Percentiles rank a stretch among this genome's conserved stretches.
Evolutionary conservation across 2,113 vertebrate species (phyloP).

Genomic region (Malurus cyaneus): DNA sequence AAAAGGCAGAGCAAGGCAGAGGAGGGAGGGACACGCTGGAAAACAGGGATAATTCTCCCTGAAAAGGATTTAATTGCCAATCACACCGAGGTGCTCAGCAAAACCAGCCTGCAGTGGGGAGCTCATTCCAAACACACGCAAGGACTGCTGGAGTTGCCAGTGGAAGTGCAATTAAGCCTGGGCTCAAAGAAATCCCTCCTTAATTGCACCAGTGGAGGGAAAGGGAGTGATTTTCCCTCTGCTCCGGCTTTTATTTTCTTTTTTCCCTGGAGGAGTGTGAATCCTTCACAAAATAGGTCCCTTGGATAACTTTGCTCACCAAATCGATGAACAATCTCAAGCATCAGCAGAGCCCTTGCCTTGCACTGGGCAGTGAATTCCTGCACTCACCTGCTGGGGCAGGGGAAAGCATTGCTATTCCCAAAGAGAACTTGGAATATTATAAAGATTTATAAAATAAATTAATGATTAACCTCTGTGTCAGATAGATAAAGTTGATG

Average conservation of each 20-base stretch:
- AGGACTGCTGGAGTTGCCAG: not conserved
- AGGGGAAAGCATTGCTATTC: rapidly evolving
- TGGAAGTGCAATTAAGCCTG: conserved; percentile 19
- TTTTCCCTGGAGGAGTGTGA: not conserved
- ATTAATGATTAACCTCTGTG: not conserved
- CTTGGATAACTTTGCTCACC: not conserved
- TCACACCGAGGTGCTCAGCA: conserved; percentile 31
- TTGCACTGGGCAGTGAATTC: not conserved
- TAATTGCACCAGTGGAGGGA: not conserved
- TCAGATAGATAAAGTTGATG: not conserved
- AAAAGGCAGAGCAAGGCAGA: not conserved
- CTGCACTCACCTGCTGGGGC: not conserved
- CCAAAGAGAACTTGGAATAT: not conserved
- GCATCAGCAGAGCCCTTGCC: not conserved
- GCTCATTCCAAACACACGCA: conserved; percentile 24
- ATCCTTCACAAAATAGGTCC: not conserved
- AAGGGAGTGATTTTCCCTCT: not conserved
- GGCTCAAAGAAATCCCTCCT: not conserved
- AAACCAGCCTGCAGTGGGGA: conserved; percentile 16
- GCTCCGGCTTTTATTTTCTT: not conserved
- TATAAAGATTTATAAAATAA: not conserved
- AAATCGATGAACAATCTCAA: not conserved
- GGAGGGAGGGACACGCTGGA: not conserved
- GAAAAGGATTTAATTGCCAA: conserved; percentile 31
- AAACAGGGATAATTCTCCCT: conserved; percentile 4